Evolutionary conservation across 1,140 invertebrate species (phyloP), one percentile per base, ranked within the genome.

Genomic region (Sitodiplosis mosellana): DNA sequence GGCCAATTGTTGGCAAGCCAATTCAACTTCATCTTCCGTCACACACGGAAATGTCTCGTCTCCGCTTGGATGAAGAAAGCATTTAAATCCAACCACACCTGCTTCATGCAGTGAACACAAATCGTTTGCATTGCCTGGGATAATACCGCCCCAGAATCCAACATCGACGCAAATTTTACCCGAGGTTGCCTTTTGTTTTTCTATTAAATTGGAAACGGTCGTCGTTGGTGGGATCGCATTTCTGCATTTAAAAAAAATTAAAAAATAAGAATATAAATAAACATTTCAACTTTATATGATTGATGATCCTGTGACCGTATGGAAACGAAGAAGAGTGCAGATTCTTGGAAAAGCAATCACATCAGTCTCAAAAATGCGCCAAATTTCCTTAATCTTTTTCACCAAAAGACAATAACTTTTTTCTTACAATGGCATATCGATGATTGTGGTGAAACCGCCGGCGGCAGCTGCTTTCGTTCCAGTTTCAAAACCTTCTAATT

Each of bases 41-140:
- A 82, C 75, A 47, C 73, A 63, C 8, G 72, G 72, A 60, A 80
- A 80, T 55, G 80, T 77, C 6, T 77, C 72, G 0, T 78, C 71
- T 12, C 77, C 38, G 47, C 75, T 77, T 3, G 76, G 72, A 53
- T 73, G 76, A 4, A 84, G 61, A 48, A 82, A 81, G 58, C 80
- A 82, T 63, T 83, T 82, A 48, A 84, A 80, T 4, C 81, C 81
- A 7, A 78, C 71, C 0, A 83, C 77, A 15, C 80, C 81, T 38
- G 71, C 74, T 1, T 70, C 61, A 10, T 81, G 61, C 50, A 83
- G 61, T 22, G 71, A 61, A 41, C 59, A 56, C 27, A 83, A 56
- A 18, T 80, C 73, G 55, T 70, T 78, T 54, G 71, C 62, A 60
- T 80, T 80, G 47, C 70, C 73, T 7, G 76, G 74, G 45, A 81